Percentiles rank a stretch among this genome's conserved stretches.
Evolutionary conservation across 2,888 invertebrate genomes (phyloP).

Genomic region (Sthenelais limicola): DNA sequence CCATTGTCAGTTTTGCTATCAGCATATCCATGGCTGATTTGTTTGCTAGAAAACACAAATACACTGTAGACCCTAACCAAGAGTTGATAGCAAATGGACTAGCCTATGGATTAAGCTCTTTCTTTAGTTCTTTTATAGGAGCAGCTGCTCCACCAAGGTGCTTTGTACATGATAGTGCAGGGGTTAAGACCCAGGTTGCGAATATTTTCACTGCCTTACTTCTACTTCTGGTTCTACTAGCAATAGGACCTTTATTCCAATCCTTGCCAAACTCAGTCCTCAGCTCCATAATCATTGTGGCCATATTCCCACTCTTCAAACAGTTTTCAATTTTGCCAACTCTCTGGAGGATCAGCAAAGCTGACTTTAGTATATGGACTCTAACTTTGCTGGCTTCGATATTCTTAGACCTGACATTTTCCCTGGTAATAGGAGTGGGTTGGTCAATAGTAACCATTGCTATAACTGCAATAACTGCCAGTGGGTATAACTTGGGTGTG

Average conservation of each 20-base stretch:
- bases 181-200: slow-evolving; percentile 64
- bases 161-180: slow-evolving; percentile 67
- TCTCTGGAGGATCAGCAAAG: slow-evolving; percentile 83
- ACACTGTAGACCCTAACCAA: slow-evolving; percentile 54
- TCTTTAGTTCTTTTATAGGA: slow-evolving; percentile 72
- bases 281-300: slow-evolving; percentile 73
- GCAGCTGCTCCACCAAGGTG: slow-evolving; percentile 71
- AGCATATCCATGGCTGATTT: slow-evolving; percentile 55
- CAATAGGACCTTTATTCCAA: slow-evolving; percentile 65
- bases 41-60: slow-evolving; percentile 52
- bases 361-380: slow-evolving; percentile 79
- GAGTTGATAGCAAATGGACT: slow-evolving; percentile 72
- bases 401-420: slow-evolving; percentile 66
- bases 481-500: slow-evolving; percentile 61
- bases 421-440: slow-evolving; percentile 64
- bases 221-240: slow-evolving; percentile 65
- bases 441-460: slow-evolving; percentile 64
- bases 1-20: slow-evolving; percentile 55
- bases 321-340: slow-evolving; percentile 79
- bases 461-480: slow-evolving; percentile 63
- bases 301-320: slow-evolving; percentile 74
- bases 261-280: slow-evolving; percentile 69
- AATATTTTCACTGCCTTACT: slow-evolving; percentile 63
- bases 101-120: slow-evolving; percentile 69
- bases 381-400: slow-evolving; percentile 62